Evolutionary conservation across 2,113 vertebrate genomes (phyloP).

Genomic region (Ranitomeya imitator): DNA sequence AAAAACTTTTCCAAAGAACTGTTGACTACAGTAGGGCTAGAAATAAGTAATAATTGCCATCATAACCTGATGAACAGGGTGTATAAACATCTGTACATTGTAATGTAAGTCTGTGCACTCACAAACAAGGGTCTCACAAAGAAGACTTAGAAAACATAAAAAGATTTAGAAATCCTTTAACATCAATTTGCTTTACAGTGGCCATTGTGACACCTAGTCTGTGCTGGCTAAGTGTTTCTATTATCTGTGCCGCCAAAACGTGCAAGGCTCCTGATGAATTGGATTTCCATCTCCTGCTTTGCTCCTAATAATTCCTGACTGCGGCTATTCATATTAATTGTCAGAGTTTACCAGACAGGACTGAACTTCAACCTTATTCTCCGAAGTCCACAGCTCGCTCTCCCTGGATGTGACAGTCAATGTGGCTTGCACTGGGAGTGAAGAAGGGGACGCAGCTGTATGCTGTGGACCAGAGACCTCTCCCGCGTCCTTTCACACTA

Average conservation of each 20-base stretch:
- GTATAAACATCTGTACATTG: not conserved
- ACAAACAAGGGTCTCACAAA: not conserved
- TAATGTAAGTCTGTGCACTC: not conserved
- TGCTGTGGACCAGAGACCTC: no score
- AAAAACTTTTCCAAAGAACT: no score
- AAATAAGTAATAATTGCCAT: no score
- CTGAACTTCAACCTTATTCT: not conserved
- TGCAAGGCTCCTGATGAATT: conserved; percentile 14
- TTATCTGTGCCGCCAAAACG: not conserved
- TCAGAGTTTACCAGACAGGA: not conserved
- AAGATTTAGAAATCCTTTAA: not conserved
- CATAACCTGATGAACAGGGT: no score
- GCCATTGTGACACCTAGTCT: not conserved
- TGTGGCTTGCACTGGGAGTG: not conserved
- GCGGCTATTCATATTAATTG: conserved; percentile 29
- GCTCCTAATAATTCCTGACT: conserved; percentile 1
- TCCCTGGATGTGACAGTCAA: not conserved
- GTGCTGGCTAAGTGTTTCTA: not conserved
- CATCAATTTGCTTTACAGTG: not conserved
- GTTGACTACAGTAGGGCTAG: no score
- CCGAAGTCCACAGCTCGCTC: not conserved
- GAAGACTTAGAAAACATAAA: not conserved
- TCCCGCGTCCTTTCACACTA: not conserved
- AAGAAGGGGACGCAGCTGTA: not conserved
- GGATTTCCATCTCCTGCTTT: conserved; percentile 38